Evolutionary conservation across 2,113 vertebrate genomes (phyloP).

Genomic region (Dromiciops gliroides): DNA sequence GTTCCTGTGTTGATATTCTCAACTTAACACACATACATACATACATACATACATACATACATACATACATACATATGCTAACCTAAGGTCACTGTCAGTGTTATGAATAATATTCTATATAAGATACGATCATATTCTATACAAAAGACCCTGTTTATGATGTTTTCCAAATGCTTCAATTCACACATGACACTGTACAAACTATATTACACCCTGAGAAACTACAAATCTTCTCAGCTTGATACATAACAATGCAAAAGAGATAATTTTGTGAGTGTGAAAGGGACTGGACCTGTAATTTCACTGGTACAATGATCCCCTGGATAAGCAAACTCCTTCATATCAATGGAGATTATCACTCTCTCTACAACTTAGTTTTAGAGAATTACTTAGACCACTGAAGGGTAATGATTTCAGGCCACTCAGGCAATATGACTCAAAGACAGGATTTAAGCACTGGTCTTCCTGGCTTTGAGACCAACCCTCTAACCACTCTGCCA

Average conservation of each 20-base stretch:
- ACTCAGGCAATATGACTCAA: too few relatives aligned
- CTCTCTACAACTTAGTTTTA: neutral
- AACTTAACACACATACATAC: too few relatives aligned
- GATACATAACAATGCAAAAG: neutral
- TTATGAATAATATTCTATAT: neutral
- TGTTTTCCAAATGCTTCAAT: neutral
- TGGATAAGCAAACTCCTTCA: neutral
- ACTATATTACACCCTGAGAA: neutral
- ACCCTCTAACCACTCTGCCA: too few relatives aligned
- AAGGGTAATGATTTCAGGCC: too few relatives aligned
- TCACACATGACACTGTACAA: neutral
- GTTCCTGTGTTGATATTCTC: neutral
- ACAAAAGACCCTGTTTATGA: neutral
- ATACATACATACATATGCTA: neutral
- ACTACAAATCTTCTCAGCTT: neutral
- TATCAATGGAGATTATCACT: neutral
- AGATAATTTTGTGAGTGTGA: too few relatives aligned
- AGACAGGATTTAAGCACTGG: too few relatives aligned
- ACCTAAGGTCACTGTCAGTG: neutral
- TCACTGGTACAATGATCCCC: neutral
- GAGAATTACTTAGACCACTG: too few relatives aligned
- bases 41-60: too few relatives aligned
- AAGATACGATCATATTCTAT: too few relatives aligned
- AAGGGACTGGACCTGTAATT: neutral
- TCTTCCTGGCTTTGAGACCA: too few relatives aligned